Conservation (phyloP, 2,888 invertebrate species). For the Meliscaeva auricollis region DNA sequence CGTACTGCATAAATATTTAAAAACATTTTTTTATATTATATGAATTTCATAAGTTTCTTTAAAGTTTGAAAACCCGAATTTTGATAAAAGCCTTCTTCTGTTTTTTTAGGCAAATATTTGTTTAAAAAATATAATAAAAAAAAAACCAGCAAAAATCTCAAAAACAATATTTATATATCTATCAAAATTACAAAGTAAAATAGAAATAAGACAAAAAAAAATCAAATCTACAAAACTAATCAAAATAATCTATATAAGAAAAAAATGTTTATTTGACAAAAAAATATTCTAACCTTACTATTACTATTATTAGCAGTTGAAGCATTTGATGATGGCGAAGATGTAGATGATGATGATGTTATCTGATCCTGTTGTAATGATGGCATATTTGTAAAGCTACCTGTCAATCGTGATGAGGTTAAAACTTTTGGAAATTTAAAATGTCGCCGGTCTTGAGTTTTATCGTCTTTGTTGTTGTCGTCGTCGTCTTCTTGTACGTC, state of each 20-base stretch:
- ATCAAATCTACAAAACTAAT: neutral
- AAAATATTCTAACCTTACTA: conserved; percentile 70
- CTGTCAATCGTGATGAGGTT: conserved; percentile 78
- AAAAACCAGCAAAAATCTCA: no score
- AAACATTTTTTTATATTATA: no score
- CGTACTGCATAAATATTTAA: no score
- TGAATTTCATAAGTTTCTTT: no score
- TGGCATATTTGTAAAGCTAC: conserved; percentile 80
- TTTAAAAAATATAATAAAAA: no score
- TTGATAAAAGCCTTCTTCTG: no score
- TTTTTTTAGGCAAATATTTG: no score
- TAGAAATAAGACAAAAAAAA: conserved; percentile 10
- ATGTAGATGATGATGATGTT: conserved; percentile 70
- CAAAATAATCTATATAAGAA: neutral
- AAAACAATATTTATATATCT: no score
- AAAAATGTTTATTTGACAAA: neutral
- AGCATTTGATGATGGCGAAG: conserved; percentile 76
- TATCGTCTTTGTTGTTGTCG: conserved; percentile 49
- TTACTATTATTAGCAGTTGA: conserved; percentile 77
- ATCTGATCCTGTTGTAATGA: conserved; percentile 78
- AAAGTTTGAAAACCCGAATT: no score
- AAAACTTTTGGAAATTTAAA: conserved; percentile 77
- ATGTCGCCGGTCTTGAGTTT: conserved; percentile 55
- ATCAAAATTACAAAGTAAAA: neutral
- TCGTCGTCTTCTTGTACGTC: conserved; percentile 27